Conservation (phyloP, 2,113 vertebrate genomes). For the Struthio camelus region DNA sequence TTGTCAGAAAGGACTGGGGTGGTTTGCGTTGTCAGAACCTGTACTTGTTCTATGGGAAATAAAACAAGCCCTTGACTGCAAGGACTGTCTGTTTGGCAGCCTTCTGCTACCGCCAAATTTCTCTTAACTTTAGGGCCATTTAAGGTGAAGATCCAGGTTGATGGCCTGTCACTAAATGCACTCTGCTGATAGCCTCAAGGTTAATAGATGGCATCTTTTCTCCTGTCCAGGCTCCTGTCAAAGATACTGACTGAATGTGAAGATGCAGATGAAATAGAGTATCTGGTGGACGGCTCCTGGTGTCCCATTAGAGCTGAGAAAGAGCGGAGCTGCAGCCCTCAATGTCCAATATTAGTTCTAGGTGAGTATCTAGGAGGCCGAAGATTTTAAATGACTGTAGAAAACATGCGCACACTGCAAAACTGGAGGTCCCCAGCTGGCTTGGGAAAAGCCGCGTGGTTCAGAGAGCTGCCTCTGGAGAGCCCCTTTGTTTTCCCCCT, state of each 20-base stretch:
- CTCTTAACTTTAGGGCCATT: not conserved
- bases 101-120: not conserved
- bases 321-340: conserved; percentile 90
- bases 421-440: not conserved
- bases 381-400: not conserved
- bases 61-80: not conserved
- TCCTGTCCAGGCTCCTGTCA: conserved; percentile 84
- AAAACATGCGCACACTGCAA: not conserved
- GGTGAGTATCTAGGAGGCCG: conserved; percentile 74
- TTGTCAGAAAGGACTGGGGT: not conserved
- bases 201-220: not conserved
- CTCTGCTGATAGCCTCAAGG: not conserved
- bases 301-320: conserved; percentile 92
- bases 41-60: not conserved
- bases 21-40: not conserved
- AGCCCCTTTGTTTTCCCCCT: not conserved
- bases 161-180: not conserved
- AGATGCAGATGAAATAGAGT: conserved; percentile 95
- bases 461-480: not conserved
- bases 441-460: not conserved
- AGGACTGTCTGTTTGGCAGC: not conserved
- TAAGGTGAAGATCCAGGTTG: not conserved
- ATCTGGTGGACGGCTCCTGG: conserved; percentile 95
- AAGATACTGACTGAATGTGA: conserved; percentile 95
- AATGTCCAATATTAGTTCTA: conserved; percentile 90